phyloP scores from a whole-genome alignment of 2,797 vertebrate genomes.

The Coendou prehensilis region DNA sequence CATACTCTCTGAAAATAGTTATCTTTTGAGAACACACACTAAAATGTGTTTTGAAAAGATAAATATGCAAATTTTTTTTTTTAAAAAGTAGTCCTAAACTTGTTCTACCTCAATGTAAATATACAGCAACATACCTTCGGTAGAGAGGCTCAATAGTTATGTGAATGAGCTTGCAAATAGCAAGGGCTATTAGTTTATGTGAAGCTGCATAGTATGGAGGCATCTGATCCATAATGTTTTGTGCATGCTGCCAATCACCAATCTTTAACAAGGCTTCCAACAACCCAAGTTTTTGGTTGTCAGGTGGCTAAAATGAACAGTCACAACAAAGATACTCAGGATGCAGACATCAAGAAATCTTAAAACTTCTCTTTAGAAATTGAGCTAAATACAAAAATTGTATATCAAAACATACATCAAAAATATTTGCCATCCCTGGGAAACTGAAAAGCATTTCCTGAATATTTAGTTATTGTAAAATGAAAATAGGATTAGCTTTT shows the following conservation, averaged over 20 bases:
- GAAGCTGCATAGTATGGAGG: conserved; percentile 97
- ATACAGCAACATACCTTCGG: conserved; percentile 91
- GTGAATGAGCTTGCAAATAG: conserved; percentile 97
- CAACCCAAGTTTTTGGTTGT: conserved; percentile 98
- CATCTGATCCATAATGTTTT: conserved; percentile 99
- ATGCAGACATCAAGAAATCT: conserved; percentile 58
- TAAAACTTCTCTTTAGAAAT: conserved; percentile 2
- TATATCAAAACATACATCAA: not conserved
- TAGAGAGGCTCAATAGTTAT: conserved; percentile 97
- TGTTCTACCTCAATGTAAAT: conserved; percentile 52
- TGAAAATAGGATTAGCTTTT: conserved; percentile 25
- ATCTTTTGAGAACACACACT: conserved; percentile 56
- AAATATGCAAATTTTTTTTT: conserved; percentile 32
- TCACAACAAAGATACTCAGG: conserved; percentile 67
- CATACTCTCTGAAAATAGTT: conserved; percentile 15
- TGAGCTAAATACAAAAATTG: not conserved
- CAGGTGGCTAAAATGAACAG: conserved; percentile 92
- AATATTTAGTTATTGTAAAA: conserved; percentile 55
- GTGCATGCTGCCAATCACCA: conserved; percentile 98
- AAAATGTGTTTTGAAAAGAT: conserved; percentile 55
- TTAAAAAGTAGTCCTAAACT: conserved; percentile 8
- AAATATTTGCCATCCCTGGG: not conserved
- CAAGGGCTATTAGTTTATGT: conserved; percentile 96
- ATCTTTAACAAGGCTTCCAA: conserved; percentile 97
- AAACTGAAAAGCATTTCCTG: conserved; percentile 31